Evolutionary conservation across 2,888 invertebrate species (phyloP), one percentile per base, ranked within the genome.

Genomic region (Mantis religiosa): DNA sequence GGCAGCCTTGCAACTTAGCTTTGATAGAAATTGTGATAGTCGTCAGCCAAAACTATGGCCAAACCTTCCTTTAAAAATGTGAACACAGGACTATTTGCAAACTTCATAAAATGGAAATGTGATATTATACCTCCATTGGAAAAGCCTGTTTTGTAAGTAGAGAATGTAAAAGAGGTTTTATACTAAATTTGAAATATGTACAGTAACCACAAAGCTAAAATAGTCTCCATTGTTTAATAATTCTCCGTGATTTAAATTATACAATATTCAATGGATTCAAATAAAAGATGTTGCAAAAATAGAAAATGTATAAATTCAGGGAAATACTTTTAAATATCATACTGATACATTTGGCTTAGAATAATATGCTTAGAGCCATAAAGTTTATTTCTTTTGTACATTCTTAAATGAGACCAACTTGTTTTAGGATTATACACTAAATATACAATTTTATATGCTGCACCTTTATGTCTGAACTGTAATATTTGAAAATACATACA

Each of bases 41-140:
- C 92, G 94, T 4, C 95, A 95, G 91, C 95, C 96, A 8, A 93
- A 93, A 85, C 94, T 95, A 90, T 97, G 97, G 97, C 97, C 97
- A 0, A 95, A 95, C 91, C 94, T 96, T 92, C 96, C 96, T 8
- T 93, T 96, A 8, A 95, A 95, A 91, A 93, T 94, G 91, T 91
- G 92, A 91, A n/a, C 41, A 41, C 12, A 86, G 9, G 15, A 7
- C 91, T 28, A 25, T 88, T 34, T 83, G 14, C 20, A 71, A 54
- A 3, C 20, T 54, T 54, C 1, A 15, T 54, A 54, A 71, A 3
- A 71, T 9, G 0, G 1, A 6, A 71, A 20, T 71, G 54, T 20
- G 54, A 41, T 71, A 20, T 71, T 54, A 15, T 20, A 4, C 6
- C 6, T 54, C 6, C 15, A 6, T 20, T 71, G 6, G 6, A 25